phyloP scores from a whole-genome alignment of 2,113 vertebrate genomes.

The Ceratotherium simum region DNA sequence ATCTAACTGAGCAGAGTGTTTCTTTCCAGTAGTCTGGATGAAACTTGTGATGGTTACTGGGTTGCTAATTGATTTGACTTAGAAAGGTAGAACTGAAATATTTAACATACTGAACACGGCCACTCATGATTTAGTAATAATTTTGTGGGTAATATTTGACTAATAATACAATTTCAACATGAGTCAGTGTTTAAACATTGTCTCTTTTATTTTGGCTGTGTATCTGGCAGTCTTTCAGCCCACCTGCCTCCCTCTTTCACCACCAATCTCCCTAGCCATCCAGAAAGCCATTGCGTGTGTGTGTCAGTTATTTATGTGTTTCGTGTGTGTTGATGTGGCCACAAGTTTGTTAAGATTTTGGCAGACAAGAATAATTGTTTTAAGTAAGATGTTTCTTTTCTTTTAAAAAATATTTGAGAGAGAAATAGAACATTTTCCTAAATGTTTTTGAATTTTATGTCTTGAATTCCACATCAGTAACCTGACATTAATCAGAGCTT shows the following conservation, averaged over 20 bases:
- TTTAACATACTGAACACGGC: neutral
- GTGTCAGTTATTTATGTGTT: neutral
- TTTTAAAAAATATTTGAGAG: neutral
- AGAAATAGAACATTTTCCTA: conserved; percentile 22
- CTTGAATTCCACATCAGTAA: conserved; percentile 8
- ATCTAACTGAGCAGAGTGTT: neutral
- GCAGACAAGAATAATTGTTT: neutral
- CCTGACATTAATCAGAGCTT: neutral
- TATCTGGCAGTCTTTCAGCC: neutral
- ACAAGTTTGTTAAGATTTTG: neutral
- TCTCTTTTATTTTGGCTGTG: neutral
- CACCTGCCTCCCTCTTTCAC: neutral
- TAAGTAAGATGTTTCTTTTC: neutral
- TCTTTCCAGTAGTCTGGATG: neutral
- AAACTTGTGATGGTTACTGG: neutral
- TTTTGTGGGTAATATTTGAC: neutral
- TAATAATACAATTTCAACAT: neutral
- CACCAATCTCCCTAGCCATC: neutral
- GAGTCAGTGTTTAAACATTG: neutral
- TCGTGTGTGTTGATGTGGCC: neutral
- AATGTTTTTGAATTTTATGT: neutral
- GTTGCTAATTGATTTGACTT: neutral
- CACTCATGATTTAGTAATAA: neutral
- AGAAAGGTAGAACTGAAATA: neutral
- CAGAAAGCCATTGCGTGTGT: neutral